These are phyloP conservation scores for Telmatherina bonti DNA, from an alignment of 2,797 vertebrate species.

Conservation along the genomic window DNA sequence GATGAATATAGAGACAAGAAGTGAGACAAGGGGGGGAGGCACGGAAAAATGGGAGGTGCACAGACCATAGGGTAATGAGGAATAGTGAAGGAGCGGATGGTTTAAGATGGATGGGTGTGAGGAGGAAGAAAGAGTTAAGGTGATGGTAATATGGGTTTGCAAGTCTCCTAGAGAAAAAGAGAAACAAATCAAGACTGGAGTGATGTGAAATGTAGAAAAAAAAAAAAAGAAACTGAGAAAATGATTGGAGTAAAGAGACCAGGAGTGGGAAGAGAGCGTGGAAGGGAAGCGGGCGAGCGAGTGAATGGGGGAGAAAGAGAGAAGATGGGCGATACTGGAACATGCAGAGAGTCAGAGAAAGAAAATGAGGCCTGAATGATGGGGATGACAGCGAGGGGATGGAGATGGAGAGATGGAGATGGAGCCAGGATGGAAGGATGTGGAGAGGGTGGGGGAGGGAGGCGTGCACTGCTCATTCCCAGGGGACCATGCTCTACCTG, in stretches of 20 bases:
- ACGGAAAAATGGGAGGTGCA: slow-evolving; percentile 65
- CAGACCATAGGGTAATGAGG: slow-evolving; percentile 65
- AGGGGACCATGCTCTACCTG: slow-evolving; percentile 84
- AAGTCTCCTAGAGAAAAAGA: background rate
- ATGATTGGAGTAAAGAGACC: slow-evolving; percentile 9
- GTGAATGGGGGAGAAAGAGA: slow-evolving; percentile 19
- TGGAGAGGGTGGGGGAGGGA: slow-evolving; percentile 52
- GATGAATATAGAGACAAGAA: slow-evolving; percentile 67
- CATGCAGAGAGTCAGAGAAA: background rate
- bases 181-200: background rate
- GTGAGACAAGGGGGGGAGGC: slow-evolving; percentile 33
- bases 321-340: slow-evolving; percentile 34
- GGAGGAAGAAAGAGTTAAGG: slow-evolving; percentile 55
- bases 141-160: slow-evolving; percentile 39
- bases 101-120: slow-evolving; percentile 42
- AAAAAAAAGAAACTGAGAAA: slow-evolving; percentile 13
- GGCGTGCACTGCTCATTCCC: slow-evolving; percentile 76
- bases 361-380: slow-evolving; percentile 30
- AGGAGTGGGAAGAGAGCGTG: slow-evolving; percentile 33
- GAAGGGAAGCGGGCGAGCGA: slow-evolving; percentile 28
- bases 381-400: slow-evolving; percentile 50
- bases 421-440: slow-evolving; percentile 44
- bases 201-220: slow-evolving; percentile 16
- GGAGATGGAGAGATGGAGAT: slow-evolving; percentile 36
- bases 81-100: slow-evolving; percentile 35